These are phyloP conservation scores for Erithacus rubecula DNA, from an alignment of 2,797 vertebrate species.

Conservation along the genomic window DNA sequence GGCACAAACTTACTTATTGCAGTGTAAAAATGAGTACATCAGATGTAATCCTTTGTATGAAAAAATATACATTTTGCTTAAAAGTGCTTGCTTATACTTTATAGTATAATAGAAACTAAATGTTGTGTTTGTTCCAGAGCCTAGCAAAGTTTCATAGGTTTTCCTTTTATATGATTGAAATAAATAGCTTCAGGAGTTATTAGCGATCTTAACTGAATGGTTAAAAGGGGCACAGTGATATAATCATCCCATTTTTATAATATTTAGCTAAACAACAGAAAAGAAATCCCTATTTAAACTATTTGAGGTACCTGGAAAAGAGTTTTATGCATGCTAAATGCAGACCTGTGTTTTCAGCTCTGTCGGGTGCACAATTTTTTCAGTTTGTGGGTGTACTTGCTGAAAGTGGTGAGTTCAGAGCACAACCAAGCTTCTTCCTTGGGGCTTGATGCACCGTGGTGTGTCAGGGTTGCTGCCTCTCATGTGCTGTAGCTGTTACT, in stretches of 20 bases:
- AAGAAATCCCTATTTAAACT: not conserved
- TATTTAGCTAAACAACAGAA: not conserved
- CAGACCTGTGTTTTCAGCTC: not conserved
- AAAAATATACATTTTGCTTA: not conserved
- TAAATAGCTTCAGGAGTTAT: not conserved
- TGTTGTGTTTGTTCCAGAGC: not conserved
- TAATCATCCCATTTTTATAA: not conserved
- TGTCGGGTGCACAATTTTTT: not conserved
- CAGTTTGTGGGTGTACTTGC: not conserved
- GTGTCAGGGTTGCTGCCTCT: not conserved
- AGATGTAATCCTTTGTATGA: not conserved
- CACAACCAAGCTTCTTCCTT: not conserved
- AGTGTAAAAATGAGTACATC: not conserved
- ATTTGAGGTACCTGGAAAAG: not conserved
- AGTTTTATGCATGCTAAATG: not conserved
- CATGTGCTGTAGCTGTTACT: not conserved
- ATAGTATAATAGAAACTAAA: not conserved
- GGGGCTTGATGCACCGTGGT: not conserved
- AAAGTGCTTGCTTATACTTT: not conserved
- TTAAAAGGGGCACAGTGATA: not conserved
- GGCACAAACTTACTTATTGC: not conserved
- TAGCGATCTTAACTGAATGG: not conserved
- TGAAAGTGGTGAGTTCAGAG: not conserved
- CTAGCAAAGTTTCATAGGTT: not conserved
- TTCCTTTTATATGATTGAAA: not conserved